Evolutionary conservation across 2,113 vertebrate genomes (phyloP), one percentile per base, ranked within the genome.

Genomic region (Catharus fuscescens): DNA sequence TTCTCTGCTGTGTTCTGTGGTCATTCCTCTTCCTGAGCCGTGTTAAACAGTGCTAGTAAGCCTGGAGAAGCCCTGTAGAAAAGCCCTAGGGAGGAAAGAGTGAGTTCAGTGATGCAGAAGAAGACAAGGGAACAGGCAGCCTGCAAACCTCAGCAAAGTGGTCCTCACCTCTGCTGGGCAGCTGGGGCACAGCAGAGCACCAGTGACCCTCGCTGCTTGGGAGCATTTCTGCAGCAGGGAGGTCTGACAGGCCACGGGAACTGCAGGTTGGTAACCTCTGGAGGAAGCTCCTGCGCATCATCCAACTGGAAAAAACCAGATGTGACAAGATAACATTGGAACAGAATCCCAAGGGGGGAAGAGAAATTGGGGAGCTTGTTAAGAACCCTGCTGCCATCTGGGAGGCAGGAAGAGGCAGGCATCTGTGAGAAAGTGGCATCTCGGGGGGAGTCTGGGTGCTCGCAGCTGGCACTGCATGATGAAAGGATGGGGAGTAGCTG

Each of bases 371-470:
- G 93, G 86, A 90, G 61, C 73, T 97, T 86, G 92, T 92, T 97
- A 92, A 86, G 87, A 95, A 89, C 52, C 79, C 93, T 31, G 18
- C 32, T 86, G 82, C 88, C 95, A 96, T 96, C 95, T 97, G 97
- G 93, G 95, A 94, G 82, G 90, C 91, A 81, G 71, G 61, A 74
- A 31, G 36, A 87, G 70, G 59, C 59, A 64, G 2, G 60, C 64
- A 80, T 66, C 59, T 85, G 32, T 69, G 91, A 82, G 88, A 96
- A 95, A 95, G 32, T 29, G 29, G 45, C 47, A 42, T 93, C 95
- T 94, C 91, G 78, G 94, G 92, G 92, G 78, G 47, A 88, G 34
- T 42, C 52, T 24, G 34, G 62, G 77, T 90, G 73, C 66, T 50
- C 18, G 29, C 73, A 74, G 81, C 82, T 91, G 80, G 83, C 78